Percentiles rank a stretch among this genome's conserved stretches.
These are phyloP conservation scores for Oconnorella tubifera DNA, from an alignment of 2,888 invertebrate genomes.

Conservation along the genomic window DNA sequence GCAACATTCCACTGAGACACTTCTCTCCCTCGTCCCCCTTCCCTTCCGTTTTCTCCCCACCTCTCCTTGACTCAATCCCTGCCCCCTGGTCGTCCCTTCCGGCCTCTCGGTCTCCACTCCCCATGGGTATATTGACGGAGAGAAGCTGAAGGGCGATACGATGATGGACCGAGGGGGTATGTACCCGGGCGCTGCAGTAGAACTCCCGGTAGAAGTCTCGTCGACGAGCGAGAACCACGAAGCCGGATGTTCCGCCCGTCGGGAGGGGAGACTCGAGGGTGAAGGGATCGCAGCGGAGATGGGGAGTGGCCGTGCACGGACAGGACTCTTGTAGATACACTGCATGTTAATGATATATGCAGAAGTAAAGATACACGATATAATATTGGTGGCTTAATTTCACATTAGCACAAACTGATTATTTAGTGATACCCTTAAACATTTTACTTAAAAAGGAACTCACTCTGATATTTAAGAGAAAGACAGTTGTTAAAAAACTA, in stretches of 20 bases:
- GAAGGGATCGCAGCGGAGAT: not conserved
- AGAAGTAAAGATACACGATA: too few species aligned
- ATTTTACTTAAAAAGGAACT: too few species aligned
- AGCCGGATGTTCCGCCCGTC: not conserved
- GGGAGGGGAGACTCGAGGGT: not conserved
- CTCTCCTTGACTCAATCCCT: not conserved
- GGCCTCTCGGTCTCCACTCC: not conserved
- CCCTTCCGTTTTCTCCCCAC: not conserved
- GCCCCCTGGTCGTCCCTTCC: not conserved
- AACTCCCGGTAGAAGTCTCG: not conserved
- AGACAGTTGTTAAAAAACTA: too few species aligned
- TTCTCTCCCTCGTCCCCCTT: too few species aligned
- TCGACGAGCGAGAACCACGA: not conserved
- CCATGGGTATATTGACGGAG: constrained; percentile 1
- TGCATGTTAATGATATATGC: too few species aligned
- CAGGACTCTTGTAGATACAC: not conserved
- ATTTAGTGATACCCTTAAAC: too few species aligned
- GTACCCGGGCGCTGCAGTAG: not conserved
- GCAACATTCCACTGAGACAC: not conserved
- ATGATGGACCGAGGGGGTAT: not conserved
- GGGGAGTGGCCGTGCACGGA: not conserved
- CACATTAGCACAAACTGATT: too few species aligned
- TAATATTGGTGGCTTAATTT: too few species aligned
- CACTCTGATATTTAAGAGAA: too few species aligned
- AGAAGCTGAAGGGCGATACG: not conserved